Conservation (phyloP, 2,113 vertebrate genomes). For the Cottus gobio region DNA sequence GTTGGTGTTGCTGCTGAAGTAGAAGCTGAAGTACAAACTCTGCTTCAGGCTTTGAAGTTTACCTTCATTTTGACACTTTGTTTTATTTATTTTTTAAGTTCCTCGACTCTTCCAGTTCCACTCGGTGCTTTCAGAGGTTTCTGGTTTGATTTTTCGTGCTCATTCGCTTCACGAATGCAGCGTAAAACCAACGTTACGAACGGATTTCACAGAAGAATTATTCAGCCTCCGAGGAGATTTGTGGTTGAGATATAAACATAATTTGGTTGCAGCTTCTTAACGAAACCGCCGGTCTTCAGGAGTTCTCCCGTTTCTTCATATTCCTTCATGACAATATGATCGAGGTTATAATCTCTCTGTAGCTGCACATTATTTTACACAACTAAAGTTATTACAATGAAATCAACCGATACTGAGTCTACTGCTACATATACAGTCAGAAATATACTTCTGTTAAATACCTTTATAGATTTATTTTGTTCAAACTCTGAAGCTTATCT, state of each 20-base stretch:
- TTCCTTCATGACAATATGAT: neutral
- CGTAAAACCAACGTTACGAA: neutral
- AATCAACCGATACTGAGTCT: conserved; percentile 21
- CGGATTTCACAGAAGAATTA: neutral
- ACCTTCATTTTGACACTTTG: neutral
- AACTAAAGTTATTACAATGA: conserved; percentile 6
- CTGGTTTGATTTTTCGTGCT: neutral
- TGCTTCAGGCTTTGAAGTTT: conserved; percentile 4
- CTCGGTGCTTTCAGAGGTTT: neutral
- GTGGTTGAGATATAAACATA: neutral
- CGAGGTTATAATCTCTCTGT: conserved; percentile 1
- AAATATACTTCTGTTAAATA: conserved; percentile 32
- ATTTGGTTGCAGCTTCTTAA: conserved; percentile 15
- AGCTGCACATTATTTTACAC: conserved; percentile 50
- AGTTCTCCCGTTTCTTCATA: conserved; percentile 1
- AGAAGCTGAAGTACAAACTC: conserved; percentile 5
- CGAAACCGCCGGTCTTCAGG: neutral
- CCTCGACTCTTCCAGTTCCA: neutral
- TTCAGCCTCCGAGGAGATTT: conserved; percentile 1
- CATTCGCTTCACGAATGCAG: neutral
- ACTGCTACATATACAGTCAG: conserved; percentile 38
- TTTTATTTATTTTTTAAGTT: neutral
- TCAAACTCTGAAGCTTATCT: conserved; percentile 35
- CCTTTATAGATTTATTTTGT: conserved; percentile 12
- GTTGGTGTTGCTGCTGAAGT: neutral